Evolutionary conservation across 1,140 invertebrate genomes (phyloP).

Genomic region (Belonocnema kinseyi): DNA sequence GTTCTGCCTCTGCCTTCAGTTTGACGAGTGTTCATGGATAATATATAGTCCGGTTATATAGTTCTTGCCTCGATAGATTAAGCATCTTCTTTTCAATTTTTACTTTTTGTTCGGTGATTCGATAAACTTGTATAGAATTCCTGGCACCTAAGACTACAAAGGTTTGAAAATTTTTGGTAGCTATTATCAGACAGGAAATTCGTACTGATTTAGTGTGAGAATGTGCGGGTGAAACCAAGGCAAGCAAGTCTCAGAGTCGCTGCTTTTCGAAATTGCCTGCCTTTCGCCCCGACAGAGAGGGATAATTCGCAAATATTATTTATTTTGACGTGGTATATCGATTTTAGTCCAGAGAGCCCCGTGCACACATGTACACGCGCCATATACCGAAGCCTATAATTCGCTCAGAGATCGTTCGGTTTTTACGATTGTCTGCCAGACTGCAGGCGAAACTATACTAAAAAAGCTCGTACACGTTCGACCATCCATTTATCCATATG

Average conservation of each 20-base stretch:
- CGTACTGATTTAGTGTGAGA: conserved; percentile 11
- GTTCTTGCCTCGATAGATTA: too few relatives aligned
- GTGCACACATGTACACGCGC: conserved; percentile 49
- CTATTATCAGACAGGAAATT: conserved; percentile 17
- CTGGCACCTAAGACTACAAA: not conserved
- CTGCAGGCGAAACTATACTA: conserved; percentile 63
- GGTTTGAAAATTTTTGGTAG: not conserved
- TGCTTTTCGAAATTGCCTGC: conserved; percentile 58
- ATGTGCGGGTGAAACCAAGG: conserved; percentile 44
- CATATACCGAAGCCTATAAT: conserved; percentile 70
- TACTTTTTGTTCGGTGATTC: too few relatives aligned
- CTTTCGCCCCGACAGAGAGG: conserved; percentile 55
- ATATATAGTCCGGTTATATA: too few relatives aligned
- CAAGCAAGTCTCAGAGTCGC: conserved; percentile 46
- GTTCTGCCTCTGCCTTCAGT: conserved; percentile 49
- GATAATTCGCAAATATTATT: conserved; percentile 66
- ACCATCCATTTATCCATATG: conserved; percentile 29
- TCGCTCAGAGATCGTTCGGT: conserved; percentile 70
- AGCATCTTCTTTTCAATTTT: too few relatives aligned
- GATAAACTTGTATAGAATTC: not conserved
- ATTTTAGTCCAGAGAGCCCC: conserved; percentile 50
- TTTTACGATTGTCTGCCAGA: conserved; percentile 73
- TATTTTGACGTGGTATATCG: conserved; percentile 63
- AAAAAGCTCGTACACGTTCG: conserved; percentile 47
- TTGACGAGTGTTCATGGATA: conserved; percentile 41